Base-by-base conservation (phyloP, 2,888 invertebrate genomes). In the Ellobium chinense region DNA sequence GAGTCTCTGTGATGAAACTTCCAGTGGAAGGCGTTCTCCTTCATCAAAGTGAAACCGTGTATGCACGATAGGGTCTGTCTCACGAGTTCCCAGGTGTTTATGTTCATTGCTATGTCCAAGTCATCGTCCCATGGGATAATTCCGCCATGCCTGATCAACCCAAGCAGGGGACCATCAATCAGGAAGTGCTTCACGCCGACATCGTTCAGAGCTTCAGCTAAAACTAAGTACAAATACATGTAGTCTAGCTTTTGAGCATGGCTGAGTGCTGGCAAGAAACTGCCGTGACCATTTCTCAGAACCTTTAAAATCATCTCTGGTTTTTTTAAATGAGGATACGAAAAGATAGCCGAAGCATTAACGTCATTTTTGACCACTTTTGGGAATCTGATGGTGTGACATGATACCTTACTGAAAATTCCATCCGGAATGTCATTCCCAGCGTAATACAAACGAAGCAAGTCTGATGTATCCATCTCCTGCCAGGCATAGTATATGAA, bases 51-150 rank as follows among this genome's bases (percentile, higher is more conserved):
- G 36, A 60, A 78, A 3, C 78, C 78, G 29, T 62, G 1, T 2
- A 78, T 29, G 31, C 78, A 78, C 14, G 69, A 36, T 18, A 78
- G 34, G 3, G 46, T n/a, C 21, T 78, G 58, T 37, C 60, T 69
- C 14, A 70, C 63, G 7, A 58, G 39, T 18, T 39, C 27, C 78
- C 70, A 78, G 39, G 39, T 24, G 31, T 54, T 14, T n/a, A 63
- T 0, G 46, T 37, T 70, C n/a, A 78, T 24, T n/a, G 70, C 62
- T 18, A 78, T 54, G 46, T 78, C 78, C 2, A 78, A 18, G 63
- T 78, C 78, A 24, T 78, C 78, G 54, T 78, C 78, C 78, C 78
- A 78, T 0, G 78, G 78, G n/a, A 78, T 37, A 5, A 78, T 31
- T 0, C 78, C 78, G 0, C 70, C 18, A 29, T 78, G 78, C 7